Conservation (phyloP, 2,113 vertebrate species). For the Clupea harengus region DNA sequence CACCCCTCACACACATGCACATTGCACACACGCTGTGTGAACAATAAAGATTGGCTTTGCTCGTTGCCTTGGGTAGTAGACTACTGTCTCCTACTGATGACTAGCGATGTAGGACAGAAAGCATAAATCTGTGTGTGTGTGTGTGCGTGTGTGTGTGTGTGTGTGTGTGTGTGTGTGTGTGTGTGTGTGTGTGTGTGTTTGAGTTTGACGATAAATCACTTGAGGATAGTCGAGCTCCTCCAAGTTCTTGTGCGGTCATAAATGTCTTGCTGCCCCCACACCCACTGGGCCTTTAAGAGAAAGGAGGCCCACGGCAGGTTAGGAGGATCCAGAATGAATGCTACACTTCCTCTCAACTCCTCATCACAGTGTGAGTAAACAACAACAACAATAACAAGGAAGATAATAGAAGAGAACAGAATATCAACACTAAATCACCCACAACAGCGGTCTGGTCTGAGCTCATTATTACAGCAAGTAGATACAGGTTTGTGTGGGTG, state of each 20-base stretch:
- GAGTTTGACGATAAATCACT: neutral
- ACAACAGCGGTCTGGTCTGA: neutral
- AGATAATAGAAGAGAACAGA: neutral
- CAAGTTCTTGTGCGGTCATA: too few species aligned
- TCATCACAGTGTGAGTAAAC: neutral
- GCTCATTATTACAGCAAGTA: neutral
- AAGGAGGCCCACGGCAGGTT: neutral
- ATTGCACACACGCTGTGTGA: neutral
- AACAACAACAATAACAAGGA: neutral
- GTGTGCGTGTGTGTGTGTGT: neutral
- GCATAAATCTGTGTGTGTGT: neutral
- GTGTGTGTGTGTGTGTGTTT: too few species aligned
- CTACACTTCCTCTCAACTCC: neutral
- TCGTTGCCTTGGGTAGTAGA: neutral
- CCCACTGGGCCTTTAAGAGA: neutral
- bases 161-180: too few species aligned
- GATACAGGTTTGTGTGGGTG: neutral
- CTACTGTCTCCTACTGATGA: neutral
- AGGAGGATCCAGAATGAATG: neutral
- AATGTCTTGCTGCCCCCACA: neutral
- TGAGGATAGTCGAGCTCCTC: neutral
- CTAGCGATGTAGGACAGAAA: neutral
- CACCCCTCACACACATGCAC: neutral
- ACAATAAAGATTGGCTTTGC: neutral
- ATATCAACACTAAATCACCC: neutral